phyloP scores from a whole-genome alignment of 2,113 vertebrate species.

The Odocoileus virginianus region DNA sequence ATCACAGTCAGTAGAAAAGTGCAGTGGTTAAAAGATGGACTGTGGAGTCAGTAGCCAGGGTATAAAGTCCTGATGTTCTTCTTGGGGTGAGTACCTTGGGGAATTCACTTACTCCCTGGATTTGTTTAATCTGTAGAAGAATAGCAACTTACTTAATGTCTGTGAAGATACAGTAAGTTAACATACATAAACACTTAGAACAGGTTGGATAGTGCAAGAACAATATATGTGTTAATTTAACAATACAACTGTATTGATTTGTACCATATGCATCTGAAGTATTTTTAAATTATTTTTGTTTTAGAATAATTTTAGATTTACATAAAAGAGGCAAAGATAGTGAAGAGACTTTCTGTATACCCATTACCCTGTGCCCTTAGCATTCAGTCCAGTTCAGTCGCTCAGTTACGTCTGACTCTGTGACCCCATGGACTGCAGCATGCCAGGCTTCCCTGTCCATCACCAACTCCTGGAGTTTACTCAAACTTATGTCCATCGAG shows the following conservation, averaged over 20 bases:
- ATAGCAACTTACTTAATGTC: background rate
- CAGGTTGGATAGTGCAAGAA: background rate
- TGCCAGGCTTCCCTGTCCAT: rapidly evolving
- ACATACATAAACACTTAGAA: background rate
- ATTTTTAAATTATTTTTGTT: background rate
- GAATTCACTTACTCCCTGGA: background rate
- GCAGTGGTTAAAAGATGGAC: background rate
- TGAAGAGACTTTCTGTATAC: background rate
- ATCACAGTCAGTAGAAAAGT: background rate
- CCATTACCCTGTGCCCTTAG: background rate
- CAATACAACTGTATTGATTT: background rate
- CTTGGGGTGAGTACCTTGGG: background rate
- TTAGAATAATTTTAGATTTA: background rate
- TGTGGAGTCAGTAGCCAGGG: rapidly evolving
- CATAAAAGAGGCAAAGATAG: background rate
- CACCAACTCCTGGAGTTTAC: background rate
- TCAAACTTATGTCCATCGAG: background rate
- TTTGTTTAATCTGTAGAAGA: background rate
- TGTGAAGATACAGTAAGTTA: background rate
- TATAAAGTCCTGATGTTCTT: background rate
- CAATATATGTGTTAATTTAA: background rate
- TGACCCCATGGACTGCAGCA: background rate
- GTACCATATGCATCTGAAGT: background rate
- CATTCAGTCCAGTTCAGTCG: background rate
- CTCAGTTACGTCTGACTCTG: background rate